Base-by-base conservation (phyloP, 2,888 invertebrate genomes). In the Lacanobia wlatinum region DNA sequence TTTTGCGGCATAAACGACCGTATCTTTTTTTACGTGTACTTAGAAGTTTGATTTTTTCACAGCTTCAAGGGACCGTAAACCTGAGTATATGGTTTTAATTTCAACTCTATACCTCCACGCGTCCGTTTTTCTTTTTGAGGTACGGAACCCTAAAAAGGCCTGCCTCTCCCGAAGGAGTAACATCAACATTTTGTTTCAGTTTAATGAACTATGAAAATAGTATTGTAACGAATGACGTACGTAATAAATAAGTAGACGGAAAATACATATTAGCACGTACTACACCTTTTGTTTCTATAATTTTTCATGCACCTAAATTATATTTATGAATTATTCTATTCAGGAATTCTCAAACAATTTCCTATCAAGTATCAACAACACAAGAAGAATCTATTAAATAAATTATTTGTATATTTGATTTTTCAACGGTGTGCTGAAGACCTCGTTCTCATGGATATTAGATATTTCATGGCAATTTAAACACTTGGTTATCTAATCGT, bases 381-480 rank as follows among this genome's bases (percentile, higher is more conserved):
- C 21, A 38, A 43, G 70, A 38, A 43, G 70, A 56, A 58, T 18
- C 1, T 40, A 50, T 77, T 12, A 21, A 52, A 48, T 28, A 34
- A 9, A 34, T 48, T 14, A 1, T 34, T 34, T 34, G 5, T 34
- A 5, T 34, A 34, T 73, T 38, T 23, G 0, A 46, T 65, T 46
- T 67, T 5, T 55, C 55, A 53, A 28, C 38, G 43, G 21, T 50
- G 18, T 21, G 55, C 40, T 56, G 50, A n/a, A 78, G 67, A 66
- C 79, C 83, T 80, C 64, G 68, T 52, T 56, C 80, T 83, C 59
- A 66, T 83, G 80, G 46, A 62, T 71, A 58, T 78, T 56, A 70
- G 23, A 78, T 72, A 59, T 40, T 79, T 83, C 83, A 80, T 83
- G 80, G 68, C 50, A 79, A 83, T 73, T 83, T 68, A 40, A 46